Conservation (phyloP, 2,113 vertebrate species). For the Burhinus oedicnemus region DNA sequence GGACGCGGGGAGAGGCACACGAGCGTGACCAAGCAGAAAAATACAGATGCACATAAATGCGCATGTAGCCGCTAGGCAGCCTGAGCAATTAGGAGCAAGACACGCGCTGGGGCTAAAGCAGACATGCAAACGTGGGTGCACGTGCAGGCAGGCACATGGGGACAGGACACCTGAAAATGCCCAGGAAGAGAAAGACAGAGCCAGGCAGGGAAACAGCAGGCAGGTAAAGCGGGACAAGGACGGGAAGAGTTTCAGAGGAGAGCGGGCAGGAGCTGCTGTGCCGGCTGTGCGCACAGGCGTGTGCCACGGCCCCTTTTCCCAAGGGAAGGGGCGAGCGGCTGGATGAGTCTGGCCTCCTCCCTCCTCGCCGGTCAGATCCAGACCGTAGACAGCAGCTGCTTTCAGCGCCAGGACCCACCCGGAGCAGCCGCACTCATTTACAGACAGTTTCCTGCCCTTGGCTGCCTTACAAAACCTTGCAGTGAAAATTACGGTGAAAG, state of each 20-base stretch:
- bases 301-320: not conserved
- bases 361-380: not conserved
- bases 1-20: accelerated
- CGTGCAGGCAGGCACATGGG: not conserved
- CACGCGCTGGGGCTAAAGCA: not conserved
- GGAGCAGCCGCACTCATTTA: not conserved
- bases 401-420: not conserved
- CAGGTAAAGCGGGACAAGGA: not conserved
- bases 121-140: not conserved
- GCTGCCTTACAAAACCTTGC: not conserved
- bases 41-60: not conserved
- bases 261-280: not conserved
- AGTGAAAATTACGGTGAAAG: not conserved
- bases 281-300: accelerated
- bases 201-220: not conserved
- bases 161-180: not conserved
- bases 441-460: not conserved
- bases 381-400: not conserved
- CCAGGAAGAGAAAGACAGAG: not conserved
- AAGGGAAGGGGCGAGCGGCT: not conserved
- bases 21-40: not conserved
- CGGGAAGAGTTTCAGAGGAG: not conserved
- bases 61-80: not conserved
- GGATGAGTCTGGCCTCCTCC: not conserved
- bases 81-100: not conserved